Base-by-base conservation (phyloP, 2,888 invertebrate genomes). In the Athrips mouffetella region DNA sequence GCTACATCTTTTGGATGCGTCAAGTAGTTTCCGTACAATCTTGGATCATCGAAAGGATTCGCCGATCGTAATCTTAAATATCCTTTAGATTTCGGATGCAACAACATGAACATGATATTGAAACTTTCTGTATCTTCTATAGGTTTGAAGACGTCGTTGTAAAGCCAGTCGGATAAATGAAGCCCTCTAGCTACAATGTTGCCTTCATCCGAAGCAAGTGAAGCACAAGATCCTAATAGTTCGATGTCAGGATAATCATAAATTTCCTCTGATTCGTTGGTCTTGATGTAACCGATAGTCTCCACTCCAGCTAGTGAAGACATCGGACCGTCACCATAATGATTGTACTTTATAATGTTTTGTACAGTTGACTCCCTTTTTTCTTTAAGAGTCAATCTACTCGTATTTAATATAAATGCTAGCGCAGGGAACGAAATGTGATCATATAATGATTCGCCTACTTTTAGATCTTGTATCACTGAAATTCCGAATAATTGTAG, bases 21-120 rank as follows among this genome's bases (percentile, higher is more conserved):
- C 55, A 95, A 89, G 66, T 95, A 95, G 73, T 94, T 93, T 0
- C 94, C 93, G 60, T 93, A 91, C 49, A 95, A 89, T 23, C 90
- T 77, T 0, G 94, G 94, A 48, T 90, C 86, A 11, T 91, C 89
- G 48, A 90, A 83, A 0, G 94, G 94, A 75, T 94, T 89, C 4
- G 67, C 80, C 0, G 92, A 91, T 52, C 89, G 84, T 4, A 96
- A 77, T 58, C 87, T 89, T 37, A 96, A 65, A 55, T 86, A 80
- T 1, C 95, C 95, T 44, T 87, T 84, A 20, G 93, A 93, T 60
- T 90, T 89, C 0, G 94, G 91, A 58, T 87, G 90, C 62, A 94
- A 63, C 7, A 92, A 64, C 81, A 91, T 89, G 2, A 91, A 90
- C 18, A 89, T 60, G 25, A 91, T 75, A 0, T 83, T 69, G 56